These are phyloP conservation scores for Coregonus sp. DNA, from an alignment of 2,797 vertebrate genomes.

Conservation along the genomic window DNA sequence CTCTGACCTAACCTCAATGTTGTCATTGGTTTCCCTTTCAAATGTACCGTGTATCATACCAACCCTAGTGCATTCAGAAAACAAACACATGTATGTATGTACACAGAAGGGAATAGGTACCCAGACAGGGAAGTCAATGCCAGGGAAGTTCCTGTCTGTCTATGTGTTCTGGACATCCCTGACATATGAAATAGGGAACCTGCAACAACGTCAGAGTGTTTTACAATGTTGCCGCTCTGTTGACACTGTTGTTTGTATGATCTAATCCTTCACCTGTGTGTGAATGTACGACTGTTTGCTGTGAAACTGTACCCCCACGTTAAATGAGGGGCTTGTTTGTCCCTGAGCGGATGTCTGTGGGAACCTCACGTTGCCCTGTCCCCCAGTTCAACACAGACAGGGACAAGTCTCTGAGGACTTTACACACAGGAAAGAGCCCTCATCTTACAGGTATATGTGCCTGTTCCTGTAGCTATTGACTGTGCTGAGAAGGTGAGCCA, in stretches of 20 bases:
- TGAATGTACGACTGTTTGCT: background rate
- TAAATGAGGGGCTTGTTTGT: conserved; percentile 8
- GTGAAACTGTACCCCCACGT: background rate
- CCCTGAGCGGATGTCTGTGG: background rate
- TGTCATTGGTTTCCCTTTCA: background rate
- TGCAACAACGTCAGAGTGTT: background rate
- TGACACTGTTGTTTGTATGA: background rate
- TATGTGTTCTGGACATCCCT: background rate
- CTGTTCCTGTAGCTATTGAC: conserved; percentile 1
- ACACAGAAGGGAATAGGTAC: background rate
- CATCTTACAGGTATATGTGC: background rate
- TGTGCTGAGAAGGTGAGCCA: background rate
- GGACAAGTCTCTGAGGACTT: background rate
- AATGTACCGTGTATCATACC: background rate
- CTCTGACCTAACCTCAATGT: background rate
- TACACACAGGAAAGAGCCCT: background rate
- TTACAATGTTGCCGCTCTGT: background rate
- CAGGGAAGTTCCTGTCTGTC: no score
- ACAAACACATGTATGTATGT: background rate
- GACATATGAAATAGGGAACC: background rate
- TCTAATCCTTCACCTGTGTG: background rate
- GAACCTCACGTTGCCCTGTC: background rate
- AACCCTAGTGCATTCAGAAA: background rate
- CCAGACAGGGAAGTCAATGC: background rate
- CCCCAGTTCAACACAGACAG: background rate